Conservation (phyloP, 2,113 vertebrate species). For the Urocitellus parryii region DNA sequence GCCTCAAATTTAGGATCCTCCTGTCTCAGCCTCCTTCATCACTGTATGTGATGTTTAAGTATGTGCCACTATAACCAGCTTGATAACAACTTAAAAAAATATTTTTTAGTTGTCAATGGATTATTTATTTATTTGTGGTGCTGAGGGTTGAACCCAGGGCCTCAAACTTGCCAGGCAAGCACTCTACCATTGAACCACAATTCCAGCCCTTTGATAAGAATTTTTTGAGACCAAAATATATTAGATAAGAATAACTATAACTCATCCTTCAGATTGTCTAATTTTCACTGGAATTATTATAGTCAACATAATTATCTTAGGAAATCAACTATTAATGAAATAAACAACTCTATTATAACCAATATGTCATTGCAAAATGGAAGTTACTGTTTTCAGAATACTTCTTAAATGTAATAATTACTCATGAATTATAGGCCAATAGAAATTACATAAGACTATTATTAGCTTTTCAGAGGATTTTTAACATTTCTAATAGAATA, state of each 20-base stretch:
- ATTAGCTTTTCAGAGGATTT: neutral
- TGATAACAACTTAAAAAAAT: neutral
- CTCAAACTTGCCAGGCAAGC: no score
- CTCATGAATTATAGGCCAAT: neutral
- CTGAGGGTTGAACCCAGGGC: no score
- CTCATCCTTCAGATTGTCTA: neutral
- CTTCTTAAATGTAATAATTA: neutral
- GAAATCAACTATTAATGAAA: neutral
- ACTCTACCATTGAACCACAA: no score
- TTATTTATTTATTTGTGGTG: no score
- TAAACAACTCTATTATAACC: neutral
- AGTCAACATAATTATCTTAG: neutral
- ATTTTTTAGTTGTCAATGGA: no score
- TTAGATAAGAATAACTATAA: neutral
- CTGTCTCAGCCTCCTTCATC: no score
- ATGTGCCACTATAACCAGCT: no score
- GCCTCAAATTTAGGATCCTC: no score
- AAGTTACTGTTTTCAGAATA: neutral
- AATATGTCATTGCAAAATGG: neutral
- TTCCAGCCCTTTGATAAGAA: neutral
- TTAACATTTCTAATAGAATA: neutral
- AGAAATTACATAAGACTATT: neutral
- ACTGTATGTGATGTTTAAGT: no score
- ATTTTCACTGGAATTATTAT: neutral
- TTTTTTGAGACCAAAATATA: neutral